phyloP scores from a whole-genome alignment of 2,797 vertebrate genomes.

The Trematomus bernacchii region DNA sequence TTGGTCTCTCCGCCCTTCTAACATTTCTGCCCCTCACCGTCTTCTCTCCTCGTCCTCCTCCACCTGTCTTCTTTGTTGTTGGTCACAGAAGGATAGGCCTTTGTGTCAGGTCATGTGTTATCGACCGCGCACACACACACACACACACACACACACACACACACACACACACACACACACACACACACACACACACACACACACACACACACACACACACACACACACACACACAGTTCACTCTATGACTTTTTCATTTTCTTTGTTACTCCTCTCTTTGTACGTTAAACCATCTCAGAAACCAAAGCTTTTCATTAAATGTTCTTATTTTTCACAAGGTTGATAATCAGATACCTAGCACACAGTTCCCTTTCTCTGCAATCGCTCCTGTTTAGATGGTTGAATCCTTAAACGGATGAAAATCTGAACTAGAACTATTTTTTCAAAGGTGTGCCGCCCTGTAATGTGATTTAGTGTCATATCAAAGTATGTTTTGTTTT shows the following conservation, averaged over 20 bases:
- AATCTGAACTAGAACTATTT: too few relatives aligned
- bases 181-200: too few relatives aligned
- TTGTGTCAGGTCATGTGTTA: conserved; percentile 59
- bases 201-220: too few relatives aligned
- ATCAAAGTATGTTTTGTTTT: too few relatives aligned
- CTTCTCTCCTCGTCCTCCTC: conserved; percentile 46
- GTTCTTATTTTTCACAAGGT: not conserved
- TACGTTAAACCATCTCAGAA: not conserved
- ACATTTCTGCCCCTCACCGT: conserved; percentile 13
- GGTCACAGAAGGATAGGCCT: conserved; percentile 43
- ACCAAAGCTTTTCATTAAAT: not conserved
- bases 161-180: too few relatives aligned
- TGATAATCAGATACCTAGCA: not conserved
- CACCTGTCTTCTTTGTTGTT: conserved; percentile 60
- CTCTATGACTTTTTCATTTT: conserved; percentile 3
- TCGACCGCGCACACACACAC: conserved; percentile 32
- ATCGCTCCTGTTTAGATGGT: too few relatives aligned
- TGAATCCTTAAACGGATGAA: too few relatives aligned
- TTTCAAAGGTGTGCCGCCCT: too few relatives aligned
- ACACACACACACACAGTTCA: not conserved
- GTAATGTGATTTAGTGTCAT: too few relatives aligned
- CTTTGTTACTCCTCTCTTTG: conserved; percentile 2
- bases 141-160: too few relatives aligned
- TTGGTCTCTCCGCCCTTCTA: conserved; percentile 5
- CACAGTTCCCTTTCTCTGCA: not conserved